Conservation (phyloP, 2,888 invertebrate genomes). For the Diogma glabrata region DNA sequence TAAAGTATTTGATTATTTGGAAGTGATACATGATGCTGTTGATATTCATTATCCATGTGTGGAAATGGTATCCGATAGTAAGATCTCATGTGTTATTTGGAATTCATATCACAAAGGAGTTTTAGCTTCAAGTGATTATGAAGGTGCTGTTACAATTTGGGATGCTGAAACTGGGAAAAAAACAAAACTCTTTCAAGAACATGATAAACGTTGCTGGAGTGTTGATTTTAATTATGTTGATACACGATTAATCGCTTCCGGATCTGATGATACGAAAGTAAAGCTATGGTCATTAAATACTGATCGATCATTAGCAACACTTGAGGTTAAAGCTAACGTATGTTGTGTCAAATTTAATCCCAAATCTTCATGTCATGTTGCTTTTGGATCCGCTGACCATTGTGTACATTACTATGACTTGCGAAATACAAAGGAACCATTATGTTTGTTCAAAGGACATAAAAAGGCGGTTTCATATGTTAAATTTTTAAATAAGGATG, state of each 20-base stretch:
- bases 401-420: slow-evolving; percentile 94
- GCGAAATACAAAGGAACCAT: slow-evolving; percentile 66
- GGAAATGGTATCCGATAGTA: slow-evolving; percentile 85
- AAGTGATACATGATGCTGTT: slow-evolving; percentile 72
- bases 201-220: slow-evolving; percentile 92
- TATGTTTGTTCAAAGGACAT: slow-evolving; percentile 78
- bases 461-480: slow-evolving; percentile 91
- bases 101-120: slow-evolving; percentile 81
- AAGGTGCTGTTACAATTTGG: slow-evolving; percentile 89
- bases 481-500: slow-evolving; percentile 72
- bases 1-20: slow-evolving; percentile 82
- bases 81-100: slow-evolving; percentile 92
- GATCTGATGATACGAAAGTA: slow-evolving; percentile 85
- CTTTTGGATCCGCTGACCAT: slow-evolving; percentile 94
- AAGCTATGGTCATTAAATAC: slow-evolving; percentile 86
- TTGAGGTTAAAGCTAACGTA: slow-evolving; percentile 90
- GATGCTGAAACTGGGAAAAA: slow-evolving; percentile 70
- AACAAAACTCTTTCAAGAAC: slow-evolving; percentile 70
- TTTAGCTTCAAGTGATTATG: slow-evolving; percentile 87
- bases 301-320: slow-evolving; percentile 73
- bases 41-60: slow-evolving; percentile 87
- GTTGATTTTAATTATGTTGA: slow-evolving; percentile 91
- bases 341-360: slow-evolving; percentile 91
- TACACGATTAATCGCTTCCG: slow-evolving; percentile 79
- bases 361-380: slow-evolving; percentile 71